These are phyloP conservation scores for Catharus minimus DNA, from an alignment of 2,113 vertebrate genomes.

Conservation along the genomic window DNA sequence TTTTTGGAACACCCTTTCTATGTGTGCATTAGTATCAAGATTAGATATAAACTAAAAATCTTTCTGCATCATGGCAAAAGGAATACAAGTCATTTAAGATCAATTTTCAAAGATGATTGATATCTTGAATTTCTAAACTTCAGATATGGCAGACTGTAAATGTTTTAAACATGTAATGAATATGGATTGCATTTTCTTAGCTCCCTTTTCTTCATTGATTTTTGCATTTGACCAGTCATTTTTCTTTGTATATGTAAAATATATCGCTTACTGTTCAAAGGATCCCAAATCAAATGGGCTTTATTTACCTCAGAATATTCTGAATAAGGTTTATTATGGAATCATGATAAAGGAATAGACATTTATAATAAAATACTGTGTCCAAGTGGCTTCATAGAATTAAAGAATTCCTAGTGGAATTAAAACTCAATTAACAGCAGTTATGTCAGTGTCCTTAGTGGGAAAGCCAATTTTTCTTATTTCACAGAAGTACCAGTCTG, in stretches of 20 bases:
- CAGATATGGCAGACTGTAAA: background rate
- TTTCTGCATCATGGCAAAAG: background rate
- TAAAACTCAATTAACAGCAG: background rate
- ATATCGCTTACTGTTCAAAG: constrained; percentile 6
- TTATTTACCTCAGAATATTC: constrained; percentile 23
- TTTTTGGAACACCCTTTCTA: background rate
- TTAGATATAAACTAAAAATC: background rate
- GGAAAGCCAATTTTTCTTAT: background rate
- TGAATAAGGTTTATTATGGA: background rate
- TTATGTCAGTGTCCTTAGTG: background rate
- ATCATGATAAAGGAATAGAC: background rate
- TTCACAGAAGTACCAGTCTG: background rate
- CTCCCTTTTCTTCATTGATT: constrained; percentile 35
- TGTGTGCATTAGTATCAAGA: background rate
- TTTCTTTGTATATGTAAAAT: constrained; percentile 22
- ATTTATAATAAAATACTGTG: background rate
- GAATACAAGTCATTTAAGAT: background rate
- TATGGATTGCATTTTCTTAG: constrained; percentile 43
- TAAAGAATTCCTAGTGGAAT: constrained; percentile 5
- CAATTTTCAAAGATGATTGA: background rate
- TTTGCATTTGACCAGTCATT: background rate
- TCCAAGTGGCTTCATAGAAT: background rate
- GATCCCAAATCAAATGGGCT: constrained; percentile 4
- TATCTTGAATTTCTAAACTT: constrained; percentile 8
- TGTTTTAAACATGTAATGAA: constrained; percentile 28